Conservation (phyloP, 2,888 invertebrate species). For the Meganola albula region DNA sequence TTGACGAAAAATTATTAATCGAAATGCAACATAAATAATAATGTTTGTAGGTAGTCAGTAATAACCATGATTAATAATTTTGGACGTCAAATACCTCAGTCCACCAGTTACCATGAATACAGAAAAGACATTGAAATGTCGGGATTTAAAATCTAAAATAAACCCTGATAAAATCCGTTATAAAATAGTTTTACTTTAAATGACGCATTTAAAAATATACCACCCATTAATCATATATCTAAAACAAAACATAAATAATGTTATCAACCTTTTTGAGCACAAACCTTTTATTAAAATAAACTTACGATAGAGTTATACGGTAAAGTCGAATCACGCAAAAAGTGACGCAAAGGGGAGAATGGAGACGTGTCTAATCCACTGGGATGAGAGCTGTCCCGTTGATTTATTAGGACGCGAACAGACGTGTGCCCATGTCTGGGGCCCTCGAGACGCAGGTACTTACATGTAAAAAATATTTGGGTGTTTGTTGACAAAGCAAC, state of each 20-base stretch:
- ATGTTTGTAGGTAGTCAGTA: no score
- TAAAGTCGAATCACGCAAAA: constrained; percentile 31
- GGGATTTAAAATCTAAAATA: no score
- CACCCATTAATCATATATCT: neutral
- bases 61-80: no score
- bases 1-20: no score
- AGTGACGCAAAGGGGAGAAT: constrained; percentile 35
- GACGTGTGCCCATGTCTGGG: constrained; percentile 45
- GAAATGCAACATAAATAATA: no score
- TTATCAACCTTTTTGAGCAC: constrained; percentile 15
- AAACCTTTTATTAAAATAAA: constrained; percentile 22
- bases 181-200: no score
- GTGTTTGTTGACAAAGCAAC: constrained; percentile 65
- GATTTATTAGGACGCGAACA: constrained; percentile 61
- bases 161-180: no score
- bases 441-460: constrained; percentile 45
- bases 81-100: no score
- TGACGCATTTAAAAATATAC: no score
- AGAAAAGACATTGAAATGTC: no score
- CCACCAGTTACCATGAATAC: no score
- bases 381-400: constrained; percentile 50
- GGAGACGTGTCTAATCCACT: constrained; percentile 42
- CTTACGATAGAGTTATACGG: constrained; percentile 28
- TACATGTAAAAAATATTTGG: constrained; percentile 53
- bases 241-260: constrained; percentile 6